Evolutionary conservation across 2,113 vertebrate genomes (phyloP).

Genomic region (Cromileptes altivelis): DNA sequence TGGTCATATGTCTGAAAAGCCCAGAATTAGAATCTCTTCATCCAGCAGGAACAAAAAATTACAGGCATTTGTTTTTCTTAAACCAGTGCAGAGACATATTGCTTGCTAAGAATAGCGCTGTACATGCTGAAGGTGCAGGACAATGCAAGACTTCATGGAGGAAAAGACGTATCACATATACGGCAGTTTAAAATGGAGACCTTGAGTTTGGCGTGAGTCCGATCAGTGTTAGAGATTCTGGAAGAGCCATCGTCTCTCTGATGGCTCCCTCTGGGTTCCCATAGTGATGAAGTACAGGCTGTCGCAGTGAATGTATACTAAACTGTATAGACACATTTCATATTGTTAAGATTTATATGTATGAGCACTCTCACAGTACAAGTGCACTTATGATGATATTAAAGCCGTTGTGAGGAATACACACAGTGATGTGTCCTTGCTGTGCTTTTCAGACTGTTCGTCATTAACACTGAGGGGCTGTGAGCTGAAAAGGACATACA

Average conservation of each 20-base stretch:
- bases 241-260: slow-evolving; percentile 3
- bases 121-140: slow-evolving; percentile 18
- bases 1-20: slow-evolving; percentile 55
- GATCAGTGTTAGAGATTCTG: neutral
- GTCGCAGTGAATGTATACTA: neutral
- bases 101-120: slow-evolving; percentile 2
- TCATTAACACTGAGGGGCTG: slow-evolving; percentile 2
- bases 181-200: neutral
- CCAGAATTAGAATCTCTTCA: slow-evolving; percentile 50
- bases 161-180: neutral
- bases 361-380: neutral
- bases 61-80: slow-evolving; percentile 39
- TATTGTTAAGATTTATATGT: neutral
- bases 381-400: slow-evolving; percentile 1
- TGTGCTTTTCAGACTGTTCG: slow-evolving; percentile 9
- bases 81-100: slow-evolving; percentile 22
- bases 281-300: neutral
- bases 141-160: neutral
- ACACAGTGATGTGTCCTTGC: slow-evolving; percentile 31
- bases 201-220: slow-evolving; percentile 6
- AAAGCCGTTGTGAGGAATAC: neutral
- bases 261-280: neutral
- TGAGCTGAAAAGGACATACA: slow-evolving; percentile 19
- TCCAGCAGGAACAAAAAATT: slow-evolving; percentile 49
- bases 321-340: neutral